Evolutionary conservation across 2,113 vertebrate species (phyloP).

Genomic region (Falcunculus frontatus): DNA sequence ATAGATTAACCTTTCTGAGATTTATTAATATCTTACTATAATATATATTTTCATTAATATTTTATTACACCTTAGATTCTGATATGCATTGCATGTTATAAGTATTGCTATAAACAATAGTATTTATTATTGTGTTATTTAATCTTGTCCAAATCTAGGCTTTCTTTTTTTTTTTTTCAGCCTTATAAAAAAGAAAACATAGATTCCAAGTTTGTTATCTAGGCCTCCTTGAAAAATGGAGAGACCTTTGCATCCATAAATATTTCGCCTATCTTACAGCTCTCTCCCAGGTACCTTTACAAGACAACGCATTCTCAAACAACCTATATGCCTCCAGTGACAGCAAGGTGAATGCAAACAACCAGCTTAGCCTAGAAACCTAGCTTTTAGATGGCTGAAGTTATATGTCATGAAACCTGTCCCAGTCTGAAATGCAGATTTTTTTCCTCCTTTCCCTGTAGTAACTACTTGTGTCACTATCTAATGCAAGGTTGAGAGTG

Average conservation of each 20-base stretch:
- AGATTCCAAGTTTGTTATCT: background rate
- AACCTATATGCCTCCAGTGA: background rate
- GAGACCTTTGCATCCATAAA: background rate
- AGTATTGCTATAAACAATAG: background rate
- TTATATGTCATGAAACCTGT: background rate
- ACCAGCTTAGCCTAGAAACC: background rate
- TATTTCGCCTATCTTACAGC: background rate
- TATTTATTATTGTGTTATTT: background rate
- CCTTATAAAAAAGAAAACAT: background rate
- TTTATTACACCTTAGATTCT: background rate
- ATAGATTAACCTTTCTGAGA: background rate
- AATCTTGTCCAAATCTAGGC: background rate
- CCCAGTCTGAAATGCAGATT: background rate
- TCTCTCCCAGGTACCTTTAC: background rate
- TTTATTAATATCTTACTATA: background rate
- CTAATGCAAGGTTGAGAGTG: background rate
- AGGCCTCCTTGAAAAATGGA: background rate
- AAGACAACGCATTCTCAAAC: background rate
- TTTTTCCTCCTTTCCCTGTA: background rate
- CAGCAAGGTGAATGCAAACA: background rate
- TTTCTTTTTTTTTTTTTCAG: background rate
- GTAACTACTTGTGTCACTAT: background rate
- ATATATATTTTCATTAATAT: background rate
- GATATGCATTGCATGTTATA: background rate
- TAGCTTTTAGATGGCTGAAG: background rate